Base-by-base conservation (phyloP, 2,113 vertebrate species). In the Epinephelus lanceolatus region DNA sequence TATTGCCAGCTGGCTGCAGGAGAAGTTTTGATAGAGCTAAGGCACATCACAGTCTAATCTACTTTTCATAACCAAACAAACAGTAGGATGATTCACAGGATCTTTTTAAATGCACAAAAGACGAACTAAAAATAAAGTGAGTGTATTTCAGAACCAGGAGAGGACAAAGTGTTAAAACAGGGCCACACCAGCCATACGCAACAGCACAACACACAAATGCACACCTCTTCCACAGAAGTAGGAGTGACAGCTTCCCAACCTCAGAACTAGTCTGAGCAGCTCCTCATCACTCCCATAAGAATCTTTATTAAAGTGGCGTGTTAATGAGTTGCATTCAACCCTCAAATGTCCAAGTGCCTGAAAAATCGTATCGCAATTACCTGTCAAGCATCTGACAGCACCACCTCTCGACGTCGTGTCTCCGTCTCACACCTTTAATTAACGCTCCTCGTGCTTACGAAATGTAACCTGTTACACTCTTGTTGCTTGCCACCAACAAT, bases 351-450 rank as follows among this genome's bases (percentile, higher is more conserved):
- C 76, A 89, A 88, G 72, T 83, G 78, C 53, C 74, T 83, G 75
- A 74, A 84, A 91, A 91, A 89, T 87, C 3, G 18, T 63, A 66
- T 81, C 27, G 76, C 89, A 88, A 86, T 86, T 90, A 91, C 86
- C 87, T 90, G 92, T 93, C 91, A 94, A 18, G 68, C 59, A 81
- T 61, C 80, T 93, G 86, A 91, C 91, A 93, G 83, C 73, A 65
- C 52, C 60, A 40, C 45, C 76, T 81, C 57, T 51, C 21, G 45
- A 21, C 21, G 30, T 78, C 80, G 47, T 78, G 56, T 72, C 70
- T 76, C 59, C 27, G 27, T 89, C 83, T 93, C 83, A 90, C 92
- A 92, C 75, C 80, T 92, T 89, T 95, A 94, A 95, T 95, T 92
- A 94, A 83, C 65, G 72, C 56, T 15, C 60, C 27, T 37, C 69